Evolutionary conservation across 2,888 invertebrate species (phyloP).

Genomic region (Rotaria magnacalcarata): DNA sequence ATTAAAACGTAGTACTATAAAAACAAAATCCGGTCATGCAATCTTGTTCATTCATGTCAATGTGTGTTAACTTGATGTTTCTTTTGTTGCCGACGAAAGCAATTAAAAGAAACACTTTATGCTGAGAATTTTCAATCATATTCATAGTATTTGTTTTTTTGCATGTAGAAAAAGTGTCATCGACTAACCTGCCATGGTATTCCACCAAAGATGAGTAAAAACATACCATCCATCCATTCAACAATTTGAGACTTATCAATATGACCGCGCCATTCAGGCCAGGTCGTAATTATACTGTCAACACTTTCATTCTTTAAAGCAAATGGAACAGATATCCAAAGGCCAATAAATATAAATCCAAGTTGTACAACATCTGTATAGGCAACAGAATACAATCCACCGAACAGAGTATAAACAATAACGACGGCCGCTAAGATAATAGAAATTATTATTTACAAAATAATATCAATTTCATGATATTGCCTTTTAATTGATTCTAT

Average conservation of each 20-base stretch:
- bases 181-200: slow-evolving; percentile 83
- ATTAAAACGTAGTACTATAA: neutral
- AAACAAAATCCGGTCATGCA: neutral
- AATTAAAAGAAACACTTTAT: too few relatives aligned
- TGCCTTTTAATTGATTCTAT: neutral
- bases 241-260: slow-evolving; percentile 55
- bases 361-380: slow-evolving; percentile 97
- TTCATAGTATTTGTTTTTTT: too few relatives aligned
- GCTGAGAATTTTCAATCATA: too few relatives aligned
- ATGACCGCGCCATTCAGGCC: slow-evolving; percentile 37
- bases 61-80: slow-evolving; percentile 64
- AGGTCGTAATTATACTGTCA: neutral
- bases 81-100: too few relatives aligned
- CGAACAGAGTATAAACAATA: slow-evolving; percentile 91
- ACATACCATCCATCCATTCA: slow-evolving; percentile 80
- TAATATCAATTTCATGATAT: too few relatives aligned
- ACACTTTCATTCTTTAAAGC: slow-evolving; percentile 40
- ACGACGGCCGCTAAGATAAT: slow-evolving; percentile 76
- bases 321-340: slow-evolving; percentile 43
- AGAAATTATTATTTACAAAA: too few relatives aligned
- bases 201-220: slow-evolving; percentile 85
- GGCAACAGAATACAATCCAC: slow-evolving; percentile 93
- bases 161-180: too few relatives aligned
- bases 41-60: neutral
- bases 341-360: slow-evolving; percentile 90